phyloP scores from a whole-genome alignment of 2,113 vertebrate species.

The Thermophis baileyi region DNA sequence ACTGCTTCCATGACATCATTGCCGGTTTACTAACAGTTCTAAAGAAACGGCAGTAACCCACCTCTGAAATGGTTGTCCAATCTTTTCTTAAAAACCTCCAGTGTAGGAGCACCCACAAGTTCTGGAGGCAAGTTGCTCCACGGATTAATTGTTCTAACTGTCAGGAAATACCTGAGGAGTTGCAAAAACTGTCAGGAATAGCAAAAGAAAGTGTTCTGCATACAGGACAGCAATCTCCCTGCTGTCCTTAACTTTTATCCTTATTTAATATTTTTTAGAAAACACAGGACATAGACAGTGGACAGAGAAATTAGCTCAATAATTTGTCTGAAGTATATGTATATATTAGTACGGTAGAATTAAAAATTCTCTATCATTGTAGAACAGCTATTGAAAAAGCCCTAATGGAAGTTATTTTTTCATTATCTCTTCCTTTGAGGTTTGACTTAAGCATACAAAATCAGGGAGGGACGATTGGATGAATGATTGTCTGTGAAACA shows the following conservation, averaged over 20 bases:
- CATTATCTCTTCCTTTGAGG: background rate
- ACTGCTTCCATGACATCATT: too few relatives aligned
- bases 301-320: background rate
- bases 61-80: background rate
- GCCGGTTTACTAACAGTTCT: too few relatives aligned
- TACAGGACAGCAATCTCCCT: background rate
- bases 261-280: background rate
- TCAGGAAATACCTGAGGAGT: too few relatives aligned
- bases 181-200: background rate
- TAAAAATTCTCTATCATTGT: background rate
- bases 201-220: background rate
- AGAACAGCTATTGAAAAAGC: background rate
- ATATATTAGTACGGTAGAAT: background rate
- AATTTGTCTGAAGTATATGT: background rate
- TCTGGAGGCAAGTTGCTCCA: too few relatives aligned
- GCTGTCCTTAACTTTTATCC: background rate
- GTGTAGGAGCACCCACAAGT: background rate
- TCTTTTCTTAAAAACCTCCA: background rate
- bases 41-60: too few relatives aligned
- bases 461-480: background rate
- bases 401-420: background rate
- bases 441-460: background rate
- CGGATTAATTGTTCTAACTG: too few relatives aligned
- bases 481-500: background rate
- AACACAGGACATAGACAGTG: background rate